Base-by-base conservation (phyloP, 2,113 vertebrate genomes). In the Pygoscelis adeliae region DNA sequence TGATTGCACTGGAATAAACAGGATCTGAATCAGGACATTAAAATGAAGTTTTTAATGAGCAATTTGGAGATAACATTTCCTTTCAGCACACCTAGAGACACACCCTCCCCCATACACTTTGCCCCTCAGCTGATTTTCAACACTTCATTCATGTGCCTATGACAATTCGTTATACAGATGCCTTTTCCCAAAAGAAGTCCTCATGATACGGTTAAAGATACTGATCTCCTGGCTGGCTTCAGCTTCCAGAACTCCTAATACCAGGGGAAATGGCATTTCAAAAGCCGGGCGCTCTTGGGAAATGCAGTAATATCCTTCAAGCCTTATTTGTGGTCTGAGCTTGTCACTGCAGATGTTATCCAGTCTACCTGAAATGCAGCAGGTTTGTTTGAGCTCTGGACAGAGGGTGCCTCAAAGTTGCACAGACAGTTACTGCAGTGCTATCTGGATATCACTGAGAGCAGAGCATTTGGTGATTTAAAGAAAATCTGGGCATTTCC, bases 31-130 rank as follows among this genome's bases (percentile, higher is more conserved):
- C 89, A 83, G 61, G 53, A 76, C 81, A 21, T 85, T 61, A n/a
- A 84, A 93, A 95, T 72, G 40, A 87, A 79, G 49, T 15, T 69
- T 89, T 89, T 84, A 85, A 95, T 44, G 36, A 97, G 70, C 55
- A 94, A n/a, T 84, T 87, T 74, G 30, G 56, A 97, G 93, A 91
- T 89, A 92, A 94, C 55, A 7, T 66, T 94, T 85, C 69, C 52
- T 97, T 91, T 94, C 91, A 94, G 73, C 93, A 92, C 79, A 70
- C 83, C 15, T 79, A 88, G 74, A 83, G 87, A 81, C 71, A 94
- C 92, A 89, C 83, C 89, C 69, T 91, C 29, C 36, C 52, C 56
- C 0, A 1, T 19, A 65, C 7, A 0, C 36, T 94, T 58, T 67
- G 52, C 82, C 67, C 71, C 67, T 96, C 94, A 32, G 55, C 72